Conservation (phyloP, 2,888 invertebrate species). For the Drosophila testacea region DNA sequence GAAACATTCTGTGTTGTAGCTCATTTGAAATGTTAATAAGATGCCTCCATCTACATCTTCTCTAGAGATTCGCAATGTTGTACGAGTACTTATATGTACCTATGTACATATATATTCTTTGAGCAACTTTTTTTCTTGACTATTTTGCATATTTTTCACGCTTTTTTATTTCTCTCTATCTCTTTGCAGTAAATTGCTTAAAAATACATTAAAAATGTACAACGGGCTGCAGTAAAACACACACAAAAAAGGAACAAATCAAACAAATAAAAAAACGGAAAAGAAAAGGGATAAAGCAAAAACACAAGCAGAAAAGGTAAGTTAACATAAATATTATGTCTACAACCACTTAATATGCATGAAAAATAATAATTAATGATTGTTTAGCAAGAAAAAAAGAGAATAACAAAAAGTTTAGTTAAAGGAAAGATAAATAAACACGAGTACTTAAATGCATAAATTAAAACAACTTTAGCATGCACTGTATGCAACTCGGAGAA, state of each 20-base stretch:
- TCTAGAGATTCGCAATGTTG: conserved; percentile 17
- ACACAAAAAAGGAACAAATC: background rate
- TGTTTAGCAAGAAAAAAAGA: conserved; percentile 10
- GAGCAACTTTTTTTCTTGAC: conserved; percentile 15
- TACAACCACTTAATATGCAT: conserved; percentile 53
- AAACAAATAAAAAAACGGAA: conserved; percentile 9
- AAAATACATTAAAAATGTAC: conserved; percentile 75
- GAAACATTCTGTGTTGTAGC: conserved; percentile 33
- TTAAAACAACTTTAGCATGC: background rate
- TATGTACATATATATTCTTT: conserved; percentile 10
- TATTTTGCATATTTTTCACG: conserved; percentile 71
- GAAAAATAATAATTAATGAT: conserved; percentile 32
- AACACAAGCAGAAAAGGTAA: conserved; percentile 50
- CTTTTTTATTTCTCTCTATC: conserved; percentile 29
- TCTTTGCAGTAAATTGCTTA: conserved; percentile 71
- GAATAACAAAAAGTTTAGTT: background rate
- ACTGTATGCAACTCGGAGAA: background rate
- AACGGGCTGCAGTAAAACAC: conserved; percentile 45
- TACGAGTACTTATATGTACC: background rate
- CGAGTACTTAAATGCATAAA: conserved; percentile 5
- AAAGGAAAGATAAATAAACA: conserved; percentile 6
- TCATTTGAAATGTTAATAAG: conserved; percentile 76
- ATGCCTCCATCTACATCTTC: conserved; percentile 33
- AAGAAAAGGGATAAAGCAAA: conserved; percentile 23
- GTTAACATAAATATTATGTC: conserved; percentile 61